These are phyloP conservation scores for Sycon ciliatum DNA, from an alignment of 37 sponge, comb jelly and placozoan species.

Conservation along the genomic window DNA sequence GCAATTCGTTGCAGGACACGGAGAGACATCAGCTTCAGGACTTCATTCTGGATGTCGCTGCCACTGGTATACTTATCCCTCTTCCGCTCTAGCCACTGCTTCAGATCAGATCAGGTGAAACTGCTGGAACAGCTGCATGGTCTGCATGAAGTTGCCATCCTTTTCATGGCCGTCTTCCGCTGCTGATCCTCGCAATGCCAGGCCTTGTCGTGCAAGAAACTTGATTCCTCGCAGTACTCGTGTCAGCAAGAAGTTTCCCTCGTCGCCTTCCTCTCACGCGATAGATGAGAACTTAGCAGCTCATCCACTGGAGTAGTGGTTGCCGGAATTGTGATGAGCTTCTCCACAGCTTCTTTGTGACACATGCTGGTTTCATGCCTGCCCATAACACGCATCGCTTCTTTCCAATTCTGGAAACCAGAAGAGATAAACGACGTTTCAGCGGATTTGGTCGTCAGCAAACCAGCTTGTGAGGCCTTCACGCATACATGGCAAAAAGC, in stretches of 20 bases:
- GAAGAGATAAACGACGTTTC: neutral
- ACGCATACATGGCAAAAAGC: neutral
- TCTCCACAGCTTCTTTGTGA: neutral
- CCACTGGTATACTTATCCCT: neutral
- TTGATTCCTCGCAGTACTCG: no score
- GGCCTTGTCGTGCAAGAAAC: no score
- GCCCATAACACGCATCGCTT: neutral
- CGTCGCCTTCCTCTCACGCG: no score
- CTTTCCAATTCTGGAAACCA: neutral
- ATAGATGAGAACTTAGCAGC: no score
- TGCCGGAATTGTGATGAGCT: neutral
- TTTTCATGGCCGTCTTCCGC: neutral
- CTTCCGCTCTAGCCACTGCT: neutral
- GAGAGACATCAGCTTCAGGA: constrained; percentile 3
- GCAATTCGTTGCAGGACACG: constrained; percentile 1
- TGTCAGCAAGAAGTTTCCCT: no score
- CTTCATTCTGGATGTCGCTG: constrained; percentile 5
- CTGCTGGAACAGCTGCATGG: constrained; percentile 28
- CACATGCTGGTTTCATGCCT: neutral
- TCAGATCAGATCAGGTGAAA: constrained; percentile 25
- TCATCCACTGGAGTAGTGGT: no score
- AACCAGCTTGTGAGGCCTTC: neutral
- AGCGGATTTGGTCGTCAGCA: neutral
- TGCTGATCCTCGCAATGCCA: no score
- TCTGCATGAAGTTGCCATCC: constrained; percentile 33